Percentiles rank a stretch among this genome's conserved stretches.
Conservation (phyloP, 1,140 invertebrate genomes). For the Pinna nobilis region DNA sequence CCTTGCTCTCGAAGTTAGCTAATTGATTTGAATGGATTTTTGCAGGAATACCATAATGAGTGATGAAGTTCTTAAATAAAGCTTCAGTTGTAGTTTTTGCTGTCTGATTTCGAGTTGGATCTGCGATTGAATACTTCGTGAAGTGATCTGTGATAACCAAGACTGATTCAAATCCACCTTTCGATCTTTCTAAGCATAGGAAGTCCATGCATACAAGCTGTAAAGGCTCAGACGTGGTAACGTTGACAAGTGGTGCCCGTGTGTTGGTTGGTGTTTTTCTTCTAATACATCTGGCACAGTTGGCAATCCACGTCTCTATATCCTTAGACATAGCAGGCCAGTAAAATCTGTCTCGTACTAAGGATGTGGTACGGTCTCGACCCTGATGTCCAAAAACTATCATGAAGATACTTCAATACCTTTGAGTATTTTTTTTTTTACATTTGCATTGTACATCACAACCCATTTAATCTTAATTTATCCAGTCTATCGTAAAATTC, state of each 20-base stretch:
- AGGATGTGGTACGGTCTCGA: neutral
- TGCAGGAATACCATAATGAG: conserved; percentile 5
- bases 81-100: conserved; percentile 10
- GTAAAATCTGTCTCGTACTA: neutral
- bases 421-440: too few relatives aligned
- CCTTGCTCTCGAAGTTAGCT: neutral
- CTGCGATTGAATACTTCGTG: conserved; percentile 7
- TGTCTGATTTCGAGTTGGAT: conserved; percentile 20
- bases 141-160: conserved; percentile 32
- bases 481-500: too few relatives aligned
- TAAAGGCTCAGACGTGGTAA: conserved; percentile 19
- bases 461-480: too few relatives aligned
- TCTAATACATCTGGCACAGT: conserved; percentile 24
- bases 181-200: conserved; percentile 9
- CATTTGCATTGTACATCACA: too few relatives aligned
- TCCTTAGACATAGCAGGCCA: conserved; percentile 13
- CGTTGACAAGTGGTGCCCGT: conserved; percentile 20
- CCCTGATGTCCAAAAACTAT: neutral
- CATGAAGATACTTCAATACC: neutral
- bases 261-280: conserved; percentile 19
- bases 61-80: neutral
- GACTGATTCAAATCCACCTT: conserved; percentile 26
- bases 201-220: conserved; percentile 34
- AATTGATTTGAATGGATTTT: conserved; percentile 17
- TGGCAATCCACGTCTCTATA: conserved; percentile 17